Evolutionary conservation across 2,113 vertebrate species (phyloP), one percentile per base, ranked within the genome.

Genomic region (Acrocephalus kingi): DNA sequence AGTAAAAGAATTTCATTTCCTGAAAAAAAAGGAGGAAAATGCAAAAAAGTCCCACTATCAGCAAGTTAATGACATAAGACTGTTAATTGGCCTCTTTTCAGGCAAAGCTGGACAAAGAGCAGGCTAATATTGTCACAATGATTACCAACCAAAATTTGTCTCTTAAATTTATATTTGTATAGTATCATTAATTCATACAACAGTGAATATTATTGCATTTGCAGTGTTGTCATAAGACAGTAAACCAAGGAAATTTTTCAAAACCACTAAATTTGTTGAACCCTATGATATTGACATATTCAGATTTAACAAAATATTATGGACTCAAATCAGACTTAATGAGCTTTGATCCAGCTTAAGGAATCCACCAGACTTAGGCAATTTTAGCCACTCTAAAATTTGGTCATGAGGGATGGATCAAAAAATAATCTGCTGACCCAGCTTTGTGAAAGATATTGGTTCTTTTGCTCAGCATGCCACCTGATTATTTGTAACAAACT

Each of bases 351-450:
- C 12, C 8, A 48, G 4, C 0, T 45, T 39, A 31, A 69, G 3
- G 31, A 87, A 84, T 24, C 28, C 16, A 87, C 13, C 17, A 85
- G 41, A 69, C 3, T 25, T 54, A n/a, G 23, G 7, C 7, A 74
- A 17, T 52, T 84, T 68, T 61, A 84, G 18, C 14, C 25, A 8
- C 24, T 61, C 27, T 37, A 27, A 49, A 86, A 14, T 76, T 68
- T 3, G 1, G 12, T 48, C 8, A 24, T 9, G 12, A 54, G 3
- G 33, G 23, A 30, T 30, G 4, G 5, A 19, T 2, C 0, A 39
- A 35, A 75, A 82, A 20, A 5, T 5, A 31, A 72, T 19, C 30
- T 4, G 1, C 30, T 61, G 41, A 37, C 15, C 22, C 33, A 41
- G n/a, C 7, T 52, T 79, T 72, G 13, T 33, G 30, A 68, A 73